Evolutionary conservation across 35 echinoderm and acorn worm genomes (phyloP), one percentile per base, ranked within the genome.

Genomic region (Strongylocentrotus purpuratus): DNA sequence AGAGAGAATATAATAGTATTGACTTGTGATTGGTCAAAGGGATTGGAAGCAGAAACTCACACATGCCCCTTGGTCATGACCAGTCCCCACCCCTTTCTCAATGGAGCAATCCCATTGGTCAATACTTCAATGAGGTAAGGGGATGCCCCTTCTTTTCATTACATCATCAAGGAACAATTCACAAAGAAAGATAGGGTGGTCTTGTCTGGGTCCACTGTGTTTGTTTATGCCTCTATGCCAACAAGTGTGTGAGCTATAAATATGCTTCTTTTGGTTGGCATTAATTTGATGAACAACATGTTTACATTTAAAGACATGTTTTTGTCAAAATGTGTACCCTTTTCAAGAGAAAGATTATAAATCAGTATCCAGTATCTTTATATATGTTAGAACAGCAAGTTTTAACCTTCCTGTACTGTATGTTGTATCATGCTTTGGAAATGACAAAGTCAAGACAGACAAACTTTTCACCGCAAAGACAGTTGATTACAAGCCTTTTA

Each of bases 61-160:
- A 7, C 65, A 78, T 78, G 65, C 0, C 4, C 65, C 65, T 78
- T 4, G 4, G 20, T n/a, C 18, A 78, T 78, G 65, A 78, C 28
- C 28, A 78, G 7, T 78, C 65, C n/a, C 65, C 65, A 78, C 65
- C 65, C 65, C 7, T 78, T 78, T 78, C 22, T 28, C 3, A 78
- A 5, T 7, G 65, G 61, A 28, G 20, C 65, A 78, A 78, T n/a
- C 7, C 28, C 7, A 78, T 78, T 78, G 65, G 65, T 78, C 65
- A 78, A 78, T 78, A 78, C 65, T 78, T 78, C 28, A 78, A 28
- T 78, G 65, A 78, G 65, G 65, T 78, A 78, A 78, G 65, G 65
- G 65, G 65, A 78, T 78, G 65, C 65, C 65, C 65, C 65, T n/a
- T 28, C 28, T 71, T 78, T 78, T n/a, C 7, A 78, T 78, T 78